These are phyloP conservation scores for Miichthys miiuy DNA, from an alignment of 2,797 vertebrate species.

Conservation along the genomic window DNA sequence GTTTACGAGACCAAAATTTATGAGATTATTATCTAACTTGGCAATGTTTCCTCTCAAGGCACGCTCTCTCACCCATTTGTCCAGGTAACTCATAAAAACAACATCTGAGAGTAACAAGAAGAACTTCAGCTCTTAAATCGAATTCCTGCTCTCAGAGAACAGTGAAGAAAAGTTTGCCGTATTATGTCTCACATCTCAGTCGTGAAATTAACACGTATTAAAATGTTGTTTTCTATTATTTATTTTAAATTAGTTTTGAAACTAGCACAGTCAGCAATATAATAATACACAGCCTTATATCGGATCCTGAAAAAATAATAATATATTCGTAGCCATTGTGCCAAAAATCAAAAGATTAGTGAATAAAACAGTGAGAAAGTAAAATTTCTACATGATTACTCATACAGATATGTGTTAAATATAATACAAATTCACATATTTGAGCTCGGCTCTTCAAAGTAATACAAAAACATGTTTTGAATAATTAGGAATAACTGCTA, in stretches of 20 bases:
- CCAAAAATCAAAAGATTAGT: background rate
- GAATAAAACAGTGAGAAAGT: background rate
- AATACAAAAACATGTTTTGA: background rate
- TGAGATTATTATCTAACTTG: conserved; percentile 27
- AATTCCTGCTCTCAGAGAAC: conserved; percentile 1
- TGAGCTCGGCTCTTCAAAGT: background rate
- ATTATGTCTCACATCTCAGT: background rate
- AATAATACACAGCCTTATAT: background rate
- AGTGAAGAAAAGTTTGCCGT: background rate
- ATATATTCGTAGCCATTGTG: background rate
- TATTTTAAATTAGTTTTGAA: background rate
- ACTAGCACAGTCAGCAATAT: background rate
- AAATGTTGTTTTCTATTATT: background rate
- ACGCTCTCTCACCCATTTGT: conserved; percentile 33
- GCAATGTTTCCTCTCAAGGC: conserved; percentile 42
- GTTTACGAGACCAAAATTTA: conserved; percentile 48
- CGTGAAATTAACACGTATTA: background rate
- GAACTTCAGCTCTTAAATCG: conserved; percentile 5
- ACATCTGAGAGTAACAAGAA: conserved; percentile 14
- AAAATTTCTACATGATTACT: background rate
- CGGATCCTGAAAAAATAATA: background rate
- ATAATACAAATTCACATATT: background rate
- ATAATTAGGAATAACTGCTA: conserved; percentile 1
- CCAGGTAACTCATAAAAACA: conserved; percentile 45
- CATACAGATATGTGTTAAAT: background rate